Conservation (phyloP, 2,797 vertebrate genomes). For the Tachyglossus aculeatus region DNA sequence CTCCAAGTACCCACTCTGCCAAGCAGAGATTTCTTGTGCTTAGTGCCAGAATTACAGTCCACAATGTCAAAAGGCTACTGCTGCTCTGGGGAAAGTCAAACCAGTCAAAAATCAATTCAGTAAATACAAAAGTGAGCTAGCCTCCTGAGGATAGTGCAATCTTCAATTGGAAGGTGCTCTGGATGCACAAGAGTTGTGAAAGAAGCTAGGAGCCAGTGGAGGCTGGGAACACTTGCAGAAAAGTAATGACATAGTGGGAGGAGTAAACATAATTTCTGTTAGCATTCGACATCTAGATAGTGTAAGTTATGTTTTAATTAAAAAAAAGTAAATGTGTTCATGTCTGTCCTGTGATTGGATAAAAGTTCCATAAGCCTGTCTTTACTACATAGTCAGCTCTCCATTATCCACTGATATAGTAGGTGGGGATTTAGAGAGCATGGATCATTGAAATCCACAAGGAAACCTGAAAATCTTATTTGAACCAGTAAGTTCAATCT, state of each 20-base stretch:
- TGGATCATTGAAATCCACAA: constrained; percentile 11
- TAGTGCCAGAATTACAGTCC: neutral
- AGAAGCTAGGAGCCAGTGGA: neutral
- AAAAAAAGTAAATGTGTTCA: neutral
- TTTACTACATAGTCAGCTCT: constrained; percentile 3
- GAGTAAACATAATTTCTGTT: neutral
- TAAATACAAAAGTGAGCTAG: neutral
- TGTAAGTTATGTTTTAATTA: neutral
- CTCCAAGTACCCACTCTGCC: neutral
- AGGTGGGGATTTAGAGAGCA: constrained; percentile 14
- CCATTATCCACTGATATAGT: constrained; percentile 10
- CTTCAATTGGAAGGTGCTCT: neutral
- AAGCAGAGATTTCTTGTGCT: neutral
- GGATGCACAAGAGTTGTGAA: neutral
- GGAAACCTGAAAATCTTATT: constrained; percentile 24
- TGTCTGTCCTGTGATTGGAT: neutral
- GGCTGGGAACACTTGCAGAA: neutral
- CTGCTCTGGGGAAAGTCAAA: neutral
- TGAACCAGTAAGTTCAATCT: constrained; percentile 12
- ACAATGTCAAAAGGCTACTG: no score
- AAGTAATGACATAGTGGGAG: neutral
- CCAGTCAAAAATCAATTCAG: neutral
- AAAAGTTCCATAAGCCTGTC: no score
- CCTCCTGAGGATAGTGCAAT: neutral
- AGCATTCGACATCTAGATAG: neutral